phyloP scores from a whole-genome alignment of 2,113 vertebrate species.

The Erinaceus europaeus region DNA sequence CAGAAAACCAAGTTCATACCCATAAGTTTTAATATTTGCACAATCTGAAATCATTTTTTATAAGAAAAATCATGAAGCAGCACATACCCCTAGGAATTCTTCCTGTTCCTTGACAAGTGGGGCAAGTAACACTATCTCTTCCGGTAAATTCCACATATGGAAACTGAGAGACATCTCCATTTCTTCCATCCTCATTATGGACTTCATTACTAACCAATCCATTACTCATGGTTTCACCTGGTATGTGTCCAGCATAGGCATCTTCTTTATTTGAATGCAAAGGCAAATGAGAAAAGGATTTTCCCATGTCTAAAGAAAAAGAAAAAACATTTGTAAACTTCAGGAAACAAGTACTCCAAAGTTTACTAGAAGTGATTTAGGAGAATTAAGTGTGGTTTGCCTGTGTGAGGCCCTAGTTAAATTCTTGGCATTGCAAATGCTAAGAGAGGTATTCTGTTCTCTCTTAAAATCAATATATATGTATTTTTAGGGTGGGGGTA shows the following conservation, averaged over 20 bases:
- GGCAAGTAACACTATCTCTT: slow-evolving; percentile 96
- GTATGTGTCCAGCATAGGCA: slow-evolving; percentile 80
- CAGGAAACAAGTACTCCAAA: not conserved
- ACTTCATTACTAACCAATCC: slow-evolving; percentile 80
- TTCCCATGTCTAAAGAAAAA: slow-evolving; percentile 87
- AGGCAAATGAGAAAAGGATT: slow-evolving; percentile 89
- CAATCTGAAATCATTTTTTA: slow-evolving; percentile 1
- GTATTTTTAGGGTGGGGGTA: too few species aligned
- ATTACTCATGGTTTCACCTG: slow-evolving; percentile 81
- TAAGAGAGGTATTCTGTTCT: too few species aligned
- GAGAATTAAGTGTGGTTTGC: too few species aligned
- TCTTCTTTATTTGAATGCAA: slow-evolving; percentile 86
- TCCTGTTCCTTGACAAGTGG: slow-evolving; percentile 97
- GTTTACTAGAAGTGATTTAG: too few species aligned
- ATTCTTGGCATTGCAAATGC: too few species aligned
- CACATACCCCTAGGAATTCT: slow-evolving; percentile 94
- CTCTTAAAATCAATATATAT: too few species aligned
- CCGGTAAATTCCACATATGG: slow-evolving; percentile 98
- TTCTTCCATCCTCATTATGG: slow-evolving; percentile 87
- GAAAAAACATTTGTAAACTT: slow-evolving; percentile 37
- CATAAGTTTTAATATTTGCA: not conserved
- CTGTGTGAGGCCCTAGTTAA: too few species aligned
- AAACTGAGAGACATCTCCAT: slow-evolving; percentile 95
- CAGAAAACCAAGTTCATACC: not conserved
- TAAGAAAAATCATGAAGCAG: not conserved